phyloP scores from a whole-genome alignment of 2,797 vertebrate genomes.

The Leptodactylus fallax region DNA sequence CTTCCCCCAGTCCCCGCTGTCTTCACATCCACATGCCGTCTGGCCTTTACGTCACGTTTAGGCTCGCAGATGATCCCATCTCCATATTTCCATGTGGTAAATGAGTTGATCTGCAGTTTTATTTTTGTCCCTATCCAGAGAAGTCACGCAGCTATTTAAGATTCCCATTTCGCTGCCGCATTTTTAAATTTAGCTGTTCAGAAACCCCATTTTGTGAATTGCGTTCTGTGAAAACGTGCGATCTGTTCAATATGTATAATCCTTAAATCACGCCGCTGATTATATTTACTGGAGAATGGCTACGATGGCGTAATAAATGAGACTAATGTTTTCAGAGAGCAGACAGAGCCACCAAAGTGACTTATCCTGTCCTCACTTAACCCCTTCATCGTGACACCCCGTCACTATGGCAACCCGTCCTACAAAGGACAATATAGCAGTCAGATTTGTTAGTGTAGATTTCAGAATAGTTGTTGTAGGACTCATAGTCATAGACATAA shows the following conservation, averaged over 20 bases:
- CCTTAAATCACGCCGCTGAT: constrained; percentile 51
- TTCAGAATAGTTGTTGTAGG: too few relatives aligned
- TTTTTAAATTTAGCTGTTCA: constrained; percentile 51
- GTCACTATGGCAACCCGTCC: neutral
- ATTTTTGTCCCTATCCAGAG: constrained; percentile 16
- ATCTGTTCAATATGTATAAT: constrained; percentile 57
- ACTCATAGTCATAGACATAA: too few relatives aligned
- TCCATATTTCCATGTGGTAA: constrained; percentile 43
- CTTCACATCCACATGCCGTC: neutral
- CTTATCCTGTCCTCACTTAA: neutral
- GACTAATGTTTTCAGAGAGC: constrained; percentile 12
- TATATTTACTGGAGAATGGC: constrained; percentile 52
- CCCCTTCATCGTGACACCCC: neutral
- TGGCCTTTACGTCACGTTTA: neutral
- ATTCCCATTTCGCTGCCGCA: constrained; percentile 36
- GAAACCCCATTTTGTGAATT: neutral
- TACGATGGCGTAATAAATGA: neutral
- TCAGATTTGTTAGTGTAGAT: too few relatives aligned
- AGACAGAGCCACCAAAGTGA: neutral
- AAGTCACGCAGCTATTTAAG: constrained; percentile 46
- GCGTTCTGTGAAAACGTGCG: constrained; percentile 24
- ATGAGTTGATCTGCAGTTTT: constrained; percentile 27
- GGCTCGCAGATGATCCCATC: constrained; percentile 28
- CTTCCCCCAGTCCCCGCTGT: neutral
- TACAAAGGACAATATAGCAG: neutral